Evolutionary conservation across 2,797 vertebrate genomes (phyloP), one percentile per base, ranked within the genome.

Genomic region (Synaphobranchus kaupii): DNA sequence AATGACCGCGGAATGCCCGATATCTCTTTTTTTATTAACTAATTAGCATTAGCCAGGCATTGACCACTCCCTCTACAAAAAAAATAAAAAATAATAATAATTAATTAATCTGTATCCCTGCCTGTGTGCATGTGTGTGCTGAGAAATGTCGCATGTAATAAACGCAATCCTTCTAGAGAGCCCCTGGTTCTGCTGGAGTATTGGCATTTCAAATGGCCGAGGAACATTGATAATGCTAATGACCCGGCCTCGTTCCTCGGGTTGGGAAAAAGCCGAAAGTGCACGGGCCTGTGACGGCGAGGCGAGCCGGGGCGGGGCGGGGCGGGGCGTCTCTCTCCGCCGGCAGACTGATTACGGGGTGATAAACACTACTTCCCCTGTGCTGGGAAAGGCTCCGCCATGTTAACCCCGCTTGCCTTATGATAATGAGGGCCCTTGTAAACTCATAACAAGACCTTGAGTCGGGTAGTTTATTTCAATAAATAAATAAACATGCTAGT

Each of bases 401-500:
- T 7, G 47, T 92, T 91, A 91, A 92, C 92, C 88, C 91, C 89
- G 86, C 90, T 90, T 86, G 83, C 86, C 88, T 91, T 93, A 94
- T 93, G 92, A 86, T 94, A 94, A 94, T 95, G 83, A 81, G 84
- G 58, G 91, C 89, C 90, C 91, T 93, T 93, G 90, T 86, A 86
- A 90, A 88, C 88, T 86, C 89, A 89, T 90, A 90, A 92, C 88
- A 83, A 92, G 92, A 92, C 93, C 94, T 94, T 94, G 93, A 93
- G 93, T 94, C 91, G 92, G 93, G 89, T 87, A 88, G 89, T 92
- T 93, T 91, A 94, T 95, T 94, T 93, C 89, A 94, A 94, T 94
- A 94, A 93, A 95, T 94, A 92, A 94, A 94, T 93, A 94, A 95
- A 94, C 92, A 95, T 94, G 90, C 87, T 87, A 86, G 76, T 78